Base-by-base conservation (phyloP, 2,888 invertebrate species). In the Lithophane socia region DNA sequence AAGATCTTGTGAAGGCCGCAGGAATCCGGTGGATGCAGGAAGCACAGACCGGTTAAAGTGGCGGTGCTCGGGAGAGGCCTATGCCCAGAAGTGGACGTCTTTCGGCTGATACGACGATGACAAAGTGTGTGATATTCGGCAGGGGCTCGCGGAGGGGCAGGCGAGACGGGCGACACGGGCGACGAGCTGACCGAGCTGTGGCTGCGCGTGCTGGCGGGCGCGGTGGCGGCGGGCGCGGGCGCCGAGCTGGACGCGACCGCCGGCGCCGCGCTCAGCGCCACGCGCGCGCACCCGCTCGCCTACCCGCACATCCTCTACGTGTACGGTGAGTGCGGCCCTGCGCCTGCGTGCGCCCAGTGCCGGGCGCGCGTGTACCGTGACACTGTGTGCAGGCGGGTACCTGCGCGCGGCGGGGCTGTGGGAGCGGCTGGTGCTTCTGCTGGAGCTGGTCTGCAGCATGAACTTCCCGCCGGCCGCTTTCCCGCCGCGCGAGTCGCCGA, bases 341-440 rank as follows among this genome's bases (percentile, higher is more conserved):
- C 0, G 66, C 29, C 29, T 68, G 78, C 75, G 52, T 29, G 81
- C 24, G n/a, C 42, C 42, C 0, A 0, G 18, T 78, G 88, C 86
- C 80, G 88, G 70, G 85, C 3, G 54, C 0, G 64, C 68, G 77
- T 74, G 88, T 44, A 12, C 16, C 47, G 52, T 52, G 49, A 16
- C 61, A 13, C 8, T 21, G 21, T 77, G 52, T 56, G 64, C 88
- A 94, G 95, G 83, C 21, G 84, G 87, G 47, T 88, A 87, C 79
- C 89, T 94, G 72, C 98, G 98, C 90, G 97, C 97, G 29, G 97
- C 98, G 12, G 98, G 98, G 1, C 96, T 98, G 77, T 98, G 97
- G 97, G 98, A 98, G 94, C 97, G 97, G 89, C 97, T 98, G 89
- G 98, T 98, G 97, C 97, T 98, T 82, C 94, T 98, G 58, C 92